Conservation (phyloP, 2,113 vertebrate species). For the Malurus alboscapulatus region DNA sequence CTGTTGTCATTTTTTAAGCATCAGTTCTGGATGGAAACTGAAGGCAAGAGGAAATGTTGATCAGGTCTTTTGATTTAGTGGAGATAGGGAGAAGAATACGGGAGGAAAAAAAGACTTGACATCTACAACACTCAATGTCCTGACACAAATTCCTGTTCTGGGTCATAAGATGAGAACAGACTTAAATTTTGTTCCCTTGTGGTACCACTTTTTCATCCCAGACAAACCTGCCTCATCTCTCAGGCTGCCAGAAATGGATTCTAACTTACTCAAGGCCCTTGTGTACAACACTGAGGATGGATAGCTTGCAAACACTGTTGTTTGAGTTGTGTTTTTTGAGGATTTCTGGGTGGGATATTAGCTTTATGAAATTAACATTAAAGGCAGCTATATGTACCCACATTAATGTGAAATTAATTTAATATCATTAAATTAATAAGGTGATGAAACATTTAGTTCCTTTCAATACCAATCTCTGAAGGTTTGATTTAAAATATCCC, state of each 20-base stretch:
- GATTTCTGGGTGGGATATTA: neutral
- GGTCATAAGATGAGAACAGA: neutral
- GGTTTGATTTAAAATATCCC: neutral
- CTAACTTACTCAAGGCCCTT: neutral
- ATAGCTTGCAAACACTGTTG: constrained; percentile 22
- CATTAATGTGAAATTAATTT: constrained; percentile 64
- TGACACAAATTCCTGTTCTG: neutral
- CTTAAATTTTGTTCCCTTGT: neutral
- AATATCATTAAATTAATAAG: constrained; percentile 53
- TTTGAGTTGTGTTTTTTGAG: neutral
- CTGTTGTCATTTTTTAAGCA: neutral
- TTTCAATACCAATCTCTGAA: neutral
- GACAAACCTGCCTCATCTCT: neutral
- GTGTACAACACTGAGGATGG: neutral
- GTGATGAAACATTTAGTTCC: constrained; percentile 42
- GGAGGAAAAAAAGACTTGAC: neutral
- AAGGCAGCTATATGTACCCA: constrained; percentile 60
- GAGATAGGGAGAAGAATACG: neutral
- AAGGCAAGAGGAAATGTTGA: neutral
- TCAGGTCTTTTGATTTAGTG: neutral
- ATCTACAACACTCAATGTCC: neutral
- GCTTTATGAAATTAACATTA: constrained; percentile 63
- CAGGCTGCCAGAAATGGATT: neutral
- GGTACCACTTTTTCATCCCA: neutral
- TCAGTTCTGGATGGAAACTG: neutral